These are phyloP conservation scores for Cybosia mesomella DNA, from an alignment of 2,888 invertebrate species.

Conservation along the genomic window DNA sequence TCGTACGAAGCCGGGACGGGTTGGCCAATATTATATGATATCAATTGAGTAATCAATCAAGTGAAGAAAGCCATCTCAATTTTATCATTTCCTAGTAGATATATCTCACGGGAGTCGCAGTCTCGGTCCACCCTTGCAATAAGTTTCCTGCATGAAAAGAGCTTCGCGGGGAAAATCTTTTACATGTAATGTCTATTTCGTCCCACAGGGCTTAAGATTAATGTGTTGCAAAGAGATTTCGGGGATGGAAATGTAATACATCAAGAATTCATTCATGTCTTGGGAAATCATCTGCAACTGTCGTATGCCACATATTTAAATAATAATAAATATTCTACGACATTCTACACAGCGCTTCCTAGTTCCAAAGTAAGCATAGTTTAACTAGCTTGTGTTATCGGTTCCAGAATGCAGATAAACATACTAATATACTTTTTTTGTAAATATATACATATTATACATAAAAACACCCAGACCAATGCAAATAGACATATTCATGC, in stretches of 20 bases:
- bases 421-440: too few species aligned
- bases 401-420: too few species aligned
- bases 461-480: too few species aligned
- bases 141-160: constrained; percentile 3
- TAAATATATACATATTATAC: too few species aligned
- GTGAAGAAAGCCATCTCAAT: not conserved
- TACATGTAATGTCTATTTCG: not conserved
- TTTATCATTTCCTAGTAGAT: not conserved
- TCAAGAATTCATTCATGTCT: not conserved
- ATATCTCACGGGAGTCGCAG: not conserved
- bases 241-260: not conserved
- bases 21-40: too few species aligned
- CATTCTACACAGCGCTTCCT: too few species aligned
- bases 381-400: too few species aligned
- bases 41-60: not conserved
- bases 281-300: constrained; percentile 2
- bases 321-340: too few species aligned
- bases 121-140: not conserved
- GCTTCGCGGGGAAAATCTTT: constrained; percentile 4
- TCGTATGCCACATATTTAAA: not conserved
- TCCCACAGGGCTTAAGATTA: constrained; percentile 1
- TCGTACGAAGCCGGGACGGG: too few species aligned
- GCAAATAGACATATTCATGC: too few species aligned
- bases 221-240: not conserved
- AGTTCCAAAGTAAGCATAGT: too few species aligned